These are phyloP conservation scores for Eudasyphora cyanicolor DNA, from an alignment of 2,888 invertebrate species.

Conservation along the genomic window DNA sequence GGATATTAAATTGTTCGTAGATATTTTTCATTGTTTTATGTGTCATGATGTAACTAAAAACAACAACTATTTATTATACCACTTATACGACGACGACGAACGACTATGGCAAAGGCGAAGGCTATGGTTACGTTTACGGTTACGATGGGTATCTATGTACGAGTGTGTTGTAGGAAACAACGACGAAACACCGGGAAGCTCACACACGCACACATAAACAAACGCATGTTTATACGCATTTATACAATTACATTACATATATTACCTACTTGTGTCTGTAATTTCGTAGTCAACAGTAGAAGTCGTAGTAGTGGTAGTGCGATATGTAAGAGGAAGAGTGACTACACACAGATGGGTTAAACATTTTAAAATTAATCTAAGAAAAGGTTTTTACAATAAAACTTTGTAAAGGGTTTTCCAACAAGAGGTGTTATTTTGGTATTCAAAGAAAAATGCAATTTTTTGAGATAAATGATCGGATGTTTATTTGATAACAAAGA, in stretches of 20 bases:
- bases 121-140: background rate
- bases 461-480: no score
- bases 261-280: constrained; percentile 2
- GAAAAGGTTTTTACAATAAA: no score
- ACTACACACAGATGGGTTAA: no score
- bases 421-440: no score
- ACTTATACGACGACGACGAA: constrained; percentile 42
- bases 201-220: constrained; percentile 35
- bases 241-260: background rate
- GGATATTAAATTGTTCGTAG: constrained; percentile 28
- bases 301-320: no score
- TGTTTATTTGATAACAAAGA: no score
- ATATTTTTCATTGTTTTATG: constrained; percentile 27
- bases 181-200: background rate
- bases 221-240: no score
- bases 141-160: background rate
- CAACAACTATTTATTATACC: constrained; percentile 55
- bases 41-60: constrained; percentile 15
- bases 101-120: constrained; percentile 2
- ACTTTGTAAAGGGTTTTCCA: no score
- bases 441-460: no score
- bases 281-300: background rate
- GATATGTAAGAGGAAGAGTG: no score
- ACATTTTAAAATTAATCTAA: no score
- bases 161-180: background rate